Evolutionary conservation across 2,888 invertebrate species (phyloP).

Genomic region (Xestia sexstrigata): DNA sequence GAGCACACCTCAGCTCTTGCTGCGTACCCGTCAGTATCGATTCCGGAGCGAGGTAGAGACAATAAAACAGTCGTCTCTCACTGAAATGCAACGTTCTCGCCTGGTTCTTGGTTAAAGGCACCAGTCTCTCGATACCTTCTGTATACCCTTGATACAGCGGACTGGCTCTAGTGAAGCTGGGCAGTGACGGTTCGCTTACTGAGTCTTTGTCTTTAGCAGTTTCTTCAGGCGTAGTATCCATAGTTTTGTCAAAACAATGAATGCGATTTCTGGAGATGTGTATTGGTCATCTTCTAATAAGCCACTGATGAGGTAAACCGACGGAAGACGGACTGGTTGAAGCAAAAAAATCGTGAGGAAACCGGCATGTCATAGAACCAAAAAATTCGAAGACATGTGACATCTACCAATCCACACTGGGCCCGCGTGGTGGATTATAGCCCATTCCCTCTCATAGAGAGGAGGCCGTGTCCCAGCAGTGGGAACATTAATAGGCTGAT

Average conservation of each 20-base stretch:
- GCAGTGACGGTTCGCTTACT: not conserved
- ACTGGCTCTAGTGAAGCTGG: not conserved
- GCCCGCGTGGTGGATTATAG: no score
- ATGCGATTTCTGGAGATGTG: not conserved
- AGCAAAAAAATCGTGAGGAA: no score
- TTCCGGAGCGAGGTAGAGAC: slow-evolving; percentile 39
- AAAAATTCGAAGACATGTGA: no score
- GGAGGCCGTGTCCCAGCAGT: no score
- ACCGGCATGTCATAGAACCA: no score
- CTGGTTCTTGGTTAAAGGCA: not conserved
- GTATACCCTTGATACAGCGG: not conserved
- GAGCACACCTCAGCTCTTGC: not conserved
- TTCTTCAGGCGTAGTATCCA: not conserved
- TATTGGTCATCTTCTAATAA: not conserved
- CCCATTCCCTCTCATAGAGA: no score
- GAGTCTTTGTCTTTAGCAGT: not conserved
- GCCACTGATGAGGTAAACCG: not conserved
- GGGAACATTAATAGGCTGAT: no score
- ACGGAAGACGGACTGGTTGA: no score
- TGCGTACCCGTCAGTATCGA: slow-evolving; percentile 54
- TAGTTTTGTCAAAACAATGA: no score
- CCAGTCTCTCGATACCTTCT: not conserved
- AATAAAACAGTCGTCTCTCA: not conserved
- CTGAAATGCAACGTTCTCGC: not conserved
- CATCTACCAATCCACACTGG: no score